A percentile compares a stretch with the other conserved stretches of the same genome.
These are phyloP conservation scores for Ibycter americanus DNA, from an alignment of 2,797 vertebrate genomes.

Conservation along the genomic window DNA sequence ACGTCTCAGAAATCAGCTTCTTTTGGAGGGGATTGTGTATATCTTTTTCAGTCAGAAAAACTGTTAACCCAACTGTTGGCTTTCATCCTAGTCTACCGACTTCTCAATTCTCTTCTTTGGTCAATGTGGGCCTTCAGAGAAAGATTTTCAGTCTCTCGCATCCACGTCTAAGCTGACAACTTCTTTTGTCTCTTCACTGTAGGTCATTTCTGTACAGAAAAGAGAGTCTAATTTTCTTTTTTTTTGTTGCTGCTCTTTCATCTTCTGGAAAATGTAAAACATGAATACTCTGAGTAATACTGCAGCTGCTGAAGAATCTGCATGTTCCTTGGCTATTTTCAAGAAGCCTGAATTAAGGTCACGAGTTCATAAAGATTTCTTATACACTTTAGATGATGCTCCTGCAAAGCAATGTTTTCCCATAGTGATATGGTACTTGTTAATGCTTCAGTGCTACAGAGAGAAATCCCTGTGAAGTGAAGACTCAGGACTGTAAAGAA, in stretches of 20 bases:
- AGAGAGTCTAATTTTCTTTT: not conserved
- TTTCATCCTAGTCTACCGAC: not conserved
- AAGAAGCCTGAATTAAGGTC: not conserved
- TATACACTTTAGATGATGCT: not conserved
- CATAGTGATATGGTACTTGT: fast-evolving
- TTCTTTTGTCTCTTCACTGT: not conserved
- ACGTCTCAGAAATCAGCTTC: not conserved
- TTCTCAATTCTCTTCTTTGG: not conserved
- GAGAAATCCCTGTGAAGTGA: not conserved
- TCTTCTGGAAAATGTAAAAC: not conserved
- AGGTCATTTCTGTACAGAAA: not conserved
- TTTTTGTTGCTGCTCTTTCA: not conserved
- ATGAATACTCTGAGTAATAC: not conserved
- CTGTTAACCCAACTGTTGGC: not conserved
- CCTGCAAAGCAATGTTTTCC: not conserved
- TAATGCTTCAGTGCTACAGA: not conserved
- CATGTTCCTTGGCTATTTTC: not conserved
- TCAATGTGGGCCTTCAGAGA: not conserved
- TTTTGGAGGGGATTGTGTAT: not conserved
- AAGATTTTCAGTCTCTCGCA: not conserved
- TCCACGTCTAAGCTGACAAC: not conserved
- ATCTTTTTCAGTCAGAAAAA: not conserved
- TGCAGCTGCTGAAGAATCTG: not conserved
- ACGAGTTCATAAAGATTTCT: not conserved
- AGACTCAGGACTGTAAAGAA: not conserved